Conservation (phyloP, 2,113 vertebrate species). For the Psittacula cyanocephala region DNA sequence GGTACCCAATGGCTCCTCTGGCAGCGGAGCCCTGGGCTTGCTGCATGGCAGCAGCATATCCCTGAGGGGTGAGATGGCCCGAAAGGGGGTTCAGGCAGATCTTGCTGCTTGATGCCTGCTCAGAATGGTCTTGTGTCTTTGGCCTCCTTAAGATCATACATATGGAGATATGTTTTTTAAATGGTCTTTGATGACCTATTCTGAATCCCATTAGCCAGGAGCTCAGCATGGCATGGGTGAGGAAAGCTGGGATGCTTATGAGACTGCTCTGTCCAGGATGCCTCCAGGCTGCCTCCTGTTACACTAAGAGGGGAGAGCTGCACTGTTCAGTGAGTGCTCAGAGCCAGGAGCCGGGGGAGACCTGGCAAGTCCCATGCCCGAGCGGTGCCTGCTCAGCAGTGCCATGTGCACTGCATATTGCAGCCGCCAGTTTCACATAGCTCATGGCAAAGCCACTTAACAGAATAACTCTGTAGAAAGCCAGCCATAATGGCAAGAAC, state of each 20-base stretch:
- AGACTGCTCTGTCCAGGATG: background rate
- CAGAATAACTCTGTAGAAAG: background rate
- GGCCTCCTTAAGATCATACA: background rate
- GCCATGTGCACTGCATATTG: rapidly evolving
- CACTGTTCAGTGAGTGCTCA: rapidly evolving
- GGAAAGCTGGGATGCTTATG: background rate
- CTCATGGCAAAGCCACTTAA: background rate
- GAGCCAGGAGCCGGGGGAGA: background rate
- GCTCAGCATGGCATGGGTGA: background rate
- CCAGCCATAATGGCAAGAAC: background rate
- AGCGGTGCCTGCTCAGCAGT: background rate
- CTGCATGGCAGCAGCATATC: rapidly evolving
- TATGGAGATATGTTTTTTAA: background rate
- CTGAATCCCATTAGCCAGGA: background rate
- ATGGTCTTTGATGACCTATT: background rate
- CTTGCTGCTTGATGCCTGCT: background rate
- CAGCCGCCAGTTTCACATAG: background rate
- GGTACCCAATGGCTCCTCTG: background rate
- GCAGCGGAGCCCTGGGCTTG: rapidly evolving
- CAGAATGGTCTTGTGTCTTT: background rate
- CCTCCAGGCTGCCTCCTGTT: background rate
- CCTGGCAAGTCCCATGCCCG: rapidly evolving
- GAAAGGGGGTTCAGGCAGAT: background rate
- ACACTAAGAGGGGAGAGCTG: background rate
- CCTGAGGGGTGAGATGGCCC: background rate